Evolutionary conservation across 2,113 vertebrate species (phyloP), one percentile per base, ranked within the genome.

Genomic region (Holacanthus passer): DNA sequence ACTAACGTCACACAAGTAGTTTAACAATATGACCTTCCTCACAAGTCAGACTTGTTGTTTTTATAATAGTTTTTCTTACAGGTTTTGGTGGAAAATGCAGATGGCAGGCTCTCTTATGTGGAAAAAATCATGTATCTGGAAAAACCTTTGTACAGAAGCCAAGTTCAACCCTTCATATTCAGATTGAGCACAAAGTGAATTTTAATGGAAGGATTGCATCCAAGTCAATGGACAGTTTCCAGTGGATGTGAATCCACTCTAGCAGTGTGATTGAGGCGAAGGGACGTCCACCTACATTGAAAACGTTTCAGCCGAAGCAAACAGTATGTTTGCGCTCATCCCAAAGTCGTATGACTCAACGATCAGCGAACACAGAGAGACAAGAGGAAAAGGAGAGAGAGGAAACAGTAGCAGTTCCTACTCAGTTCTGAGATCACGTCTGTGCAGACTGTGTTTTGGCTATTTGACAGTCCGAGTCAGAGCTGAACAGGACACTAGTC

Each of bases 271-370:
- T 24, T 29, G 20, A 37, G 66, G 3, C 0, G 31, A 70, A 60
- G 48, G 22, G 2, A 31, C 55, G n/a, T 43, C 27, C 10, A 64
- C 37, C 10, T 27, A 72, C 32, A 32, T 5, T 29, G 16, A 31
- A 52, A 39, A 19, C 35, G 29, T 77, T 64, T 60, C 39, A 41
- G 20, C 9, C 64, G 58, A 59, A 66, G 31, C 50, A 67, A 60
- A 64, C 29, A 48, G 47, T 27, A 47, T 48, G n/a, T 58, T 59
- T 31, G 16, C 13, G 24, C 11, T 31, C 3, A 41, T 58, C 27
- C 10, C 10, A 16, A 59, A 45, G 19, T 29, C 47, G 48, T 50
- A 52, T 47, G 41, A 53, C 74, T 20, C 65, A 73, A 31, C 24
- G 29, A 37, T 31, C 1, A 60, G 60, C 7, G 31, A 52, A 43